Evolutionary conservation across 1,140 invertebrate species (phyloP), one percentile per base, ranked within the genome.

Genomic region (Leptoteleia sp.): DNA sequence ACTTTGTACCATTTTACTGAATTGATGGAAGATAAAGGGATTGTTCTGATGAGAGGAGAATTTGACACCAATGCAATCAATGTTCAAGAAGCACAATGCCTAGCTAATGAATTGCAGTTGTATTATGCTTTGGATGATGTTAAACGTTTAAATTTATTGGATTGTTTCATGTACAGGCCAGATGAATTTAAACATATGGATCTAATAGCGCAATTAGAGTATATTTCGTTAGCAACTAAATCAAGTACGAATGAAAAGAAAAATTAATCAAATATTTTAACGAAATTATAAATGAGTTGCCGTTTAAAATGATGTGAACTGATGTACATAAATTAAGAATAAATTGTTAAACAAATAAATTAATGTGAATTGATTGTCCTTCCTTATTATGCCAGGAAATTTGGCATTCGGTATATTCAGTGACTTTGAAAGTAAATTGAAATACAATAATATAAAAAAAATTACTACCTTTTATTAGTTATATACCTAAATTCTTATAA

Each of bases 31-130:
- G 91, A 92, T 25, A 97, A 97, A 89, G 94, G 92, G 4, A 91
- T 97, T 48, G 92, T 97, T 15, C 86, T 97, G 12, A 96, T 97
- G 95, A 91, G 93, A 55, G 96, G 96, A 33, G 95, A 97, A 87
- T 97, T 93, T 90, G 95, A 98, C 85, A 93, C 92, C 77, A 95
- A 97, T 88, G 92, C 94, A 0, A 83, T 96, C 0, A 93, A 90
- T 88, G 92, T 91, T 0, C 91, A 93, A 81, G 95, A 97, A 88
- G 95, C 96, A 1, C 95, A 95, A 82, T 96, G 94, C 84, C 85
- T 97, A 25, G 94, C 94, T 0, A 96, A 97, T 88, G 94, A 97
- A 85, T 88, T 97, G 38, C 95, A 97, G 84, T 89, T 97, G 83
- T 97, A 96, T 87, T 97, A 96, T 86, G 91, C 90, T 43, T 91